Conservation (phyloP, 1,140 invertebrate species). For the Psilanteris sp. region DNA sequence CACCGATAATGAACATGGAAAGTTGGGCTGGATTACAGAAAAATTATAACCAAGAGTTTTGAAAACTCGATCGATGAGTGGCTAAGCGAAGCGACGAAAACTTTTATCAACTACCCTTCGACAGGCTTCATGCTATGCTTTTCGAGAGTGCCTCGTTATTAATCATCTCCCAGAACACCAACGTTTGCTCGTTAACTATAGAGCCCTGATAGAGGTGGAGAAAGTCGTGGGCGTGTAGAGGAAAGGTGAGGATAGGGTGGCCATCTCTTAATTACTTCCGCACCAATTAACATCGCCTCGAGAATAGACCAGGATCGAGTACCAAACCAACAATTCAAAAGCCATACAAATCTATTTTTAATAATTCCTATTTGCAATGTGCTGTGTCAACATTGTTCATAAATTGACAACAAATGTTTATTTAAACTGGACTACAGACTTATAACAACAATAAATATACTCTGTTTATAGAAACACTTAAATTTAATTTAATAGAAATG, state of each 20-base stretch:
- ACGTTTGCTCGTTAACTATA: constrained; percentile 74
- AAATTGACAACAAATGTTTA: too few relatives aligned
- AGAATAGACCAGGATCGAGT: constrained; percentile 67
- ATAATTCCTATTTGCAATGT: constrained; percentile 6
- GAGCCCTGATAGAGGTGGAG: constrained; percentile 44
- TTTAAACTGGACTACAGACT: too few relatives aligned
- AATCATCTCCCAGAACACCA: constrained; percentile 75
- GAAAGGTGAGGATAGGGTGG: constrained; percentile 57
- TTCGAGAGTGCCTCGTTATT: constrained; percentile 74
- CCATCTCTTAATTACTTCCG: constrained; percentile 80
- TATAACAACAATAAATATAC: too few relatives aligned
- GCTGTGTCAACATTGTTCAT: too few relatives aligned
- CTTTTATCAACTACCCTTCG: constrained; percentile 64
- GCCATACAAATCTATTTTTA: constrained; percentile 31
- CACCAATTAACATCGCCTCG: constrained; percentile 77
- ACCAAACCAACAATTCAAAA: constrained; percentile 66
- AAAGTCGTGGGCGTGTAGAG: constrained; percentile 38
- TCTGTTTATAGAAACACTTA: too few relatives aligned
- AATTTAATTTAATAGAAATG: too few relatives aligned
- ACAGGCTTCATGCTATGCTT: constrained; percentile 61
- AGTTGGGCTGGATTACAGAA: constrained; percentile 31
- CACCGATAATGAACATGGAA: constrained; percentile 35
- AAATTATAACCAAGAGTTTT: constrained; percentile 48
- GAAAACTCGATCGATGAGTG: constrained; percentile 58
- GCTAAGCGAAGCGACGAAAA: constrained; percentile 59